A percentile compares a stretch with the other conserved stretches of the same genome.
Evolutionary conservation across 2,888 invertebrate genomes (phyloP).

Genomic region (Meandrusa payeni): DNA sequence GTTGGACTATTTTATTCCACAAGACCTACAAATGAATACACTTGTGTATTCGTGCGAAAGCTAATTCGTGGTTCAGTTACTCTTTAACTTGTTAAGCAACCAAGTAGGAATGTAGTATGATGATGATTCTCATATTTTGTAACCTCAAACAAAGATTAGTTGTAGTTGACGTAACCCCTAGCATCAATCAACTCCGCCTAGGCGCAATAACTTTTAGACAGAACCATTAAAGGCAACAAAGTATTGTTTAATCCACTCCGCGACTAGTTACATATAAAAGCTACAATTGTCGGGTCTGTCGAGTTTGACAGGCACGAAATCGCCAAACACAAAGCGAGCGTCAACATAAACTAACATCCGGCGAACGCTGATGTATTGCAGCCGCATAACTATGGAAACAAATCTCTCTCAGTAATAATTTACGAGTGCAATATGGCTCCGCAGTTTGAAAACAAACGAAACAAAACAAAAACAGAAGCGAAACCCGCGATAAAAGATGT

Average conservation of each 20-base stretch:
- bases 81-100: no score
- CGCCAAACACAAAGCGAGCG: conserved; percentile 64
- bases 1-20: no score
- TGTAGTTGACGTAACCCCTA: no score
- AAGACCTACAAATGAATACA: no score
- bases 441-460: conserved; percentile 65
- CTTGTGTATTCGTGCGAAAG: no score
- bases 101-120: no score
- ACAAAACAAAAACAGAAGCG: conserved; percentile 67
- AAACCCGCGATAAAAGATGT: conserved; percentile 72
- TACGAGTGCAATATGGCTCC: conserved; percentile 71
- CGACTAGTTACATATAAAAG: conserved; percentile 42
- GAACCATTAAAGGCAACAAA: conserved; percentile 30
- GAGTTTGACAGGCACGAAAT: conserved; percentile 59
- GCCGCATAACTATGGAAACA: conserved; percentile 77
- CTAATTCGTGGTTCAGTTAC: no score
- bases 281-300: conserved; percentile 46
- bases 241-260: conserved; percentile 26
- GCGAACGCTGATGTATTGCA: conserved; percentile 72
- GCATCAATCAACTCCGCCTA: not conserved
- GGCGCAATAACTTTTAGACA: conserved; percentile 12
- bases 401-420: conserved; percentile 75
- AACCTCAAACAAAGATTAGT: no score
- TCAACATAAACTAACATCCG: conserved; percentile 76
- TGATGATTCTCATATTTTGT: no score